A percentile compares a stretch with the other conserved stretches of the same genome.
phyloP scores from a whole-genome alignment of 2,797 vertebrate genomes.

The Argya squamiceps region DNA sequence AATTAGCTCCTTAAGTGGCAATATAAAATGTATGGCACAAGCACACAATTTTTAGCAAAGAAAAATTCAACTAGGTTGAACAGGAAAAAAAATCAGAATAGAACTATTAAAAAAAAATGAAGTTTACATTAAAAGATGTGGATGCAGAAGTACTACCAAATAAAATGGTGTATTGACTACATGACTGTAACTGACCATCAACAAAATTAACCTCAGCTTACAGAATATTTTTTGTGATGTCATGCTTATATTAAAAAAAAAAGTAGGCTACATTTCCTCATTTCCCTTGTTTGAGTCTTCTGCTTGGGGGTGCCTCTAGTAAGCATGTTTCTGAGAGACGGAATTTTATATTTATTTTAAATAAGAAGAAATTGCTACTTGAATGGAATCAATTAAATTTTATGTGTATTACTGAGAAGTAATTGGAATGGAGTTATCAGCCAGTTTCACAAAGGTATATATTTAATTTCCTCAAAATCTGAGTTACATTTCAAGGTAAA shows the following conservation, averaged over 20 bases:
- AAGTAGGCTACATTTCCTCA: neutral
- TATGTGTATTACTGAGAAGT: slow-evolving; percentile 32
- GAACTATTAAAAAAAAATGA: neutral
- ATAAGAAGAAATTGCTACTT: slow-evolving; percentile 26
- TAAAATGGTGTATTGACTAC: neutral
- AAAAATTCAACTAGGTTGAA: neutral
- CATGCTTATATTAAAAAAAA: neutral
- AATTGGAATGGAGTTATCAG: slow-evolving; percentile 65
- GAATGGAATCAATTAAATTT: slow-evolving; percentile 52
- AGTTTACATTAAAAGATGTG: neutral
- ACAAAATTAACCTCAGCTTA: neutral
- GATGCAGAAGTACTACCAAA: neutral
- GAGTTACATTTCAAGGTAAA: slow-evolving; percentile 53
- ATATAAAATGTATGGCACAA: neutral
- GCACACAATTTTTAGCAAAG: neutral
- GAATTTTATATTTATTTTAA: slow-evolving; percentile 23
- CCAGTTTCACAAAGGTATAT: slow-evolving; percentile 44
- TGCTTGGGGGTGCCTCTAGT: neutral
- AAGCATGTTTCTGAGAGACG: neutral
- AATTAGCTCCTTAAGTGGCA: neutral
- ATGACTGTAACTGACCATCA: neutral
- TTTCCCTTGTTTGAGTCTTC: neutral
- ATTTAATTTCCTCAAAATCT: slow-evolving; percentile 55
- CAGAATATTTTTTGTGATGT: neutral
- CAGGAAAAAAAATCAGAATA: neutral